Evolutionary conservation across 2,113 vertebrate genomes (phyloP), one percentile per base, ranked within the genome.

Genomic region (Mirza zaza): DNA sequence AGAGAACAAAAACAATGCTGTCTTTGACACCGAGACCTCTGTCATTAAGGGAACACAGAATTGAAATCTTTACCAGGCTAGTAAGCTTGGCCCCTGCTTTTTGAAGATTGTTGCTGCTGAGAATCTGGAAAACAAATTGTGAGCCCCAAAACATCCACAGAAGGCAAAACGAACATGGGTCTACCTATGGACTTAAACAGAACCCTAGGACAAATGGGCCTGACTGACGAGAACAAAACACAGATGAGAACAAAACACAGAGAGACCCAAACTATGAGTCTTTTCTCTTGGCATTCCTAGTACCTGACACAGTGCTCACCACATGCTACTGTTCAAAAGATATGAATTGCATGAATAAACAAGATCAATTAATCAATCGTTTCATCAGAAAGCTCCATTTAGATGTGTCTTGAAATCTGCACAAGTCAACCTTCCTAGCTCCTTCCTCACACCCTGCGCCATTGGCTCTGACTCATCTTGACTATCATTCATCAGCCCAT

Each of bases 71-170:
- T 86, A 61, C 17, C 14, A 63, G 11, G 14, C 12, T 27, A 92
- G 50, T 29, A 76, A 29, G 29, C 20, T 73, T 63, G 6, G 29
- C 23, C 73, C 10, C 29, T 88, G 34, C 15, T 86, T 68, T 95
- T 55, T 71, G 39, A 88, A 82, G 73, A 27, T 63, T 55, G 45
- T 15, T 59, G 18, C n/a, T 48, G 23, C 63, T 32, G 11, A 88
- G 93, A 95, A 91, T 18, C 39, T 32, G 13, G n/a, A 83, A 91
- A 84, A 77, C 29, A 96, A 91, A 95, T 10, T 36, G 32, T 36
- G 42, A 92, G 11, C 21, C 68, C 70, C 48, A 68, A 87, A 90
- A 91, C 29, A 61, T 85, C 71, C 14, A 3, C 15, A 10, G 42
- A 90, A 92, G 61, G 34, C 55, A 86, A 82, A 42, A 32, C 25